Evolutionary conservation across 2,797 vertebrate genomes (phyloP).

Genomic region (Scomberomorus guttatus): DNA sequence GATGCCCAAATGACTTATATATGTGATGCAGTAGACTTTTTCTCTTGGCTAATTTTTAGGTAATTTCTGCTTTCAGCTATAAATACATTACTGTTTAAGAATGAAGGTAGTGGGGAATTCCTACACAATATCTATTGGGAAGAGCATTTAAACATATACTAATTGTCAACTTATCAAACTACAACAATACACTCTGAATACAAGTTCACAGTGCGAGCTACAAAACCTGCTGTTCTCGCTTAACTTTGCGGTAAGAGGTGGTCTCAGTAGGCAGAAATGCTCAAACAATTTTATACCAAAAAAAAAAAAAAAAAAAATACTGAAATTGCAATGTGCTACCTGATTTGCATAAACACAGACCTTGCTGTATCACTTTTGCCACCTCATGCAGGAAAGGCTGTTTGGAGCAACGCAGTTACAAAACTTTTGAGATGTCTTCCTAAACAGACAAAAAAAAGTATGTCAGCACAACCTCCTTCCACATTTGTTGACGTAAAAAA

Average conservation of each 20-base stretch:
- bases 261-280: not conserved
- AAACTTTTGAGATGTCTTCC: no score
- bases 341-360: conserved; percentile 30
- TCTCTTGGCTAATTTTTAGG: not conserved
- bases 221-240: not conserved
- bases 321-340: not conserved
- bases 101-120: not conserved
- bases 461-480: not conserved
- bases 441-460: not conserved
- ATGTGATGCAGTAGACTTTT: no score
- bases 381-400: not conserved
- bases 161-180: not conserved
- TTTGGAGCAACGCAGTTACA: conserved; percentile 2
- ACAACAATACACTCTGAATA: not conserved
- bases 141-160: not conserved
- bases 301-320: not conserved
- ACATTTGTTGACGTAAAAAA: not conserved
- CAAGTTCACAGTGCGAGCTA: not conserved
- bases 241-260: not conserved
- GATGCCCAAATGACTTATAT: no score
- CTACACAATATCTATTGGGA: not conserved
- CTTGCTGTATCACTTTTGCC: conserved; percentile 5
- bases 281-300: conserved; percentile 7
- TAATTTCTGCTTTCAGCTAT: not conserved
- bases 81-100: not conserved